These are phyloP conservation scores for Bruchidius siliquastri DNA, from an alignment of 2,888 invertebrate species.

Conservation along the genomic window DNA sequence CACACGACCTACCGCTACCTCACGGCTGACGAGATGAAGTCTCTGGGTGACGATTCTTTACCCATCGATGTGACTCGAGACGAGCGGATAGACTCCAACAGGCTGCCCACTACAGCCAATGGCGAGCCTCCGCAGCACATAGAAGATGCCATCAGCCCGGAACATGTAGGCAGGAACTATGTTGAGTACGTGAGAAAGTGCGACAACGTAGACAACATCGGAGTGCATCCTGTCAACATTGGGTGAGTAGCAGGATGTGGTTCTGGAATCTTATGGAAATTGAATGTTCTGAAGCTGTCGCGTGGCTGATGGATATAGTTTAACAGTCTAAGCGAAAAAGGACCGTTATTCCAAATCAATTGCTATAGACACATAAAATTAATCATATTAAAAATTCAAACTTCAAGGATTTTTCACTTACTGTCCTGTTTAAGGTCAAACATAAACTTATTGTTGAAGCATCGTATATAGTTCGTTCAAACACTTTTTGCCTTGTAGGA, in stretches of 20 bases:
- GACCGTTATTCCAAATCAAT: no score
- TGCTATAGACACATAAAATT: no score
- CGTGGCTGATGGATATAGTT: no score
- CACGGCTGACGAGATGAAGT: slow-evolving; percentile 94
- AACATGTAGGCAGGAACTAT: slow-evolving; percentile 53
- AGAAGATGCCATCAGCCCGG: slow-evolving; percentile 61
- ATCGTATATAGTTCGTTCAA: no score
- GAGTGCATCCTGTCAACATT: slow-evolving; percentile 58
- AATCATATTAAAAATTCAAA: no score
- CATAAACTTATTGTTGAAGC: no score
- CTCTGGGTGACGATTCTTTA: slow-evolving; percentile 86
- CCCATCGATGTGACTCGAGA: slow-evolving; percentile 91
- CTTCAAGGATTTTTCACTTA: no score
- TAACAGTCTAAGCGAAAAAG: no score
- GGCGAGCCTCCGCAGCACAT: slow-evolving; percentile 53
- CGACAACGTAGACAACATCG: slow-evolving; percentile 53
- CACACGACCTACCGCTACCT: slow-evolving; percentile 81
- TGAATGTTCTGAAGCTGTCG: no score
- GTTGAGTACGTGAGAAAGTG: slow-evolving; percentile 51
- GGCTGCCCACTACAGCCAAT: slow-evolving; percentile 52
- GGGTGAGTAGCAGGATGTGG: slow-evolving; percentile 50
- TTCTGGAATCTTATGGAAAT: neutral
- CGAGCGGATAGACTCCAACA: slow-evolving; percentile 72
- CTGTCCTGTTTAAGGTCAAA: no score
- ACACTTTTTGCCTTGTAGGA: no score